phyloP scores from a whole-genome alignment of 2,888 invertebrate species.

The Drosophila anceps region DNA sequence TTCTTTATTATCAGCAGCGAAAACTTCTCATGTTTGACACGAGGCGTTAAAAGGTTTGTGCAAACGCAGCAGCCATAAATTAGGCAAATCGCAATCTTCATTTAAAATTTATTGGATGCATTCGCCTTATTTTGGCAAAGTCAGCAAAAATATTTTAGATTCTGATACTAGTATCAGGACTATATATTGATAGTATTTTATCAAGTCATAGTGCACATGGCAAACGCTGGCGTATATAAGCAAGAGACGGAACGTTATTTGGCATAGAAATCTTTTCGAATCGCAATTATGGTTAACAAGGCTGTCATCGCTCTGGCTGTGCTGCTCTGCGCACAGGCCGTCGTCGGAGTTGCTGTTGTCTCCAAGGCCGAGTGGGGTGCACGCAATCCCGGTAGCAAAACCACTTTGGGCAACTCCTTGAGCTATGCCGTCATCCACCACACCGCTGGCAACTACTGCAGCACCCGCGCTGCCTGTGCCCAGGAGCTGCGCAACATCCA shows the following conservation, averaged over 20 bases:
- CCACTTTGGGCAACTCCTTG: slow-evolving; percentile 47
- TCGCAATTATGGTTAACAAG: slow-evolving; percentile 57
- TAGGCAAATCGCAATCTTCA: slow-evolving; percentile 12
- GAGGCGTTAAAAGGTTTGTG: neutral
- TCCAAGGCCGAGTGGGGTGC: slow-evolving; percentile 68
- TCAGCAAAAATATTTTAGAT: neutral
- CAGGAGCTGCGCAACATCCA: slow-evolving; percentile 72
- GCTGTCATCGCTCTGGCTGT: slow-evolving; percentile 54
- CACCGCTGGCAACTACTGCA: slow-evolving; percentile 68
- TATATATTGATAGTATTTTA: slow-evolving; percentile 5
- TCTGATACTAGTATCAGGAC: slow-evolving; percentile 28
- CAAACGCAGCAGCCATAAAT: slow-evolving; percentile 19
- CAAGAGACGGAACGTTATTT: neutral
- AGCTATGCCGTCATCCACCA: slow-evolving; percentile 72
- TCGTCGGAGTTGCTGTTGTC: slow-evolving; percentile 55
- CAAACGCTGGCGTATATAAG: slow-evolving; percentile 27
- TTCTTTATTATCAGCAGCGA: neutral
- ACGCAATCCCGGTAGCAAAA: slow-evolving; percentile 65
- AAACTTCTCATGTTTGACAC: neutral
- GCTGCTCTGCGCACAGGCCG: slow-evolving; percentile 53
- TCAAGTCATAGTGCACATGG: neutral
- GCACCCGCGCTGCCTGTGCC: slow-evolving; percentile 58
- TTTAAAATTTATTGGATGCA: slow-evolving; percentile 19
- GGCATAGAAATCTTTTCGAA: slow-evolving; percentile 8
- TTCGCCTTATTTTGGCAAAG: neutral